A percentile compares a stretch with the other conserved stretches of the same genome.
phyloP scores from a whole-genome alignment of 2,888 invertebrate genomes.

The Ceraclea dissimilis region DNA sequence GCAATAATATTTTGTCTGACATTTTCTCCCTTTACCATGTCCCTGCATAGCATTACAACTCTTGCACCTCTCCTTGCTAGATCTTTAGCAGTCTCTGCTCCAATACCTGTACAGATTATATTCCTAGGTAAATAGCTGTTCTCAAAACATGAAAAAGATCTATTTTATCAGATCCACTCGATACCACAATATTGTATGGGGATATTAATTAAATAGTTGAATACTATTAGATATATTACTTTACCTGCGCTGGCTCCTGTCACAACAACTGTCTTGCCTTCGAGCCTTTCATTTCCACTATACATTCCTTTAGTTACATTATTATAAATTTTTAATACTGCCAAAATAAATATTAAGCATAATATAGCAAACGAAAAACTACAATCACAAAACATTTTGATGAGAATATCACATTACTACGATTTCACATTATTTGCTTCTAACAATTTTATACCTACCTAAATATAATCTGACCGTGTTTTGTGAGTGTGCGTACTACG shows the following conservation, averaged over 20 bases:
- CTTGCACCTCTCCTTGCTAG: conserved; percentile 46
- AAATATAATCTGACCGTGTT: too few relatives aligned
- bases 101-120: conserved; percentile 41
- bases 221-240: too few relatives aligned
- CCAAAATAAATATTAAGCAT: not conserved
- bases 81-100: conserved; percentile 47
- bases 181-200: too few relatives aligned
- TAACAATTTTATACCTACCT: too few relatives aligned
- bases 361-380: not conserved
- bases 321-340: conserved; percentile 8
- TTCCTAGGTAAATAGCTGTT: too few relatives aligned
- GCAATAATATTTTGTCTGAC: conserved; percentile 39
- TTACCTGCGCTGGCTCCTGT: conserved; percentile 32
- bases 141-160: too few relatives aligned
- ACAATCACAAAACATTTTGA: not conserved
- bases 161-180: too few relatives aligned
- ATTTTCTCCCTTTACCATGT: conserved; percentile 35
- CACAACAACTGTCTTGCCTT: conserved; percentile 32
- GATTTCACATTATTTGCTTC: too few relatives aligned
- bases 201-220: too few relatives aligned
- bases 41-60: conserved; percentile 47
- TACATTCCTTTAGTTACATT: conserved; percentile 12
- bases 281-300: conserved; percentile 28
- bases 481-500: too few relatives aligned
- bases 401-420: too few relatives aligned